A percentile compares a stretch with the other conserved stretches of the same genome.
Conservation (phyloP, 1,140 invertebrate species). For the Pantala flavescens region DNA sequence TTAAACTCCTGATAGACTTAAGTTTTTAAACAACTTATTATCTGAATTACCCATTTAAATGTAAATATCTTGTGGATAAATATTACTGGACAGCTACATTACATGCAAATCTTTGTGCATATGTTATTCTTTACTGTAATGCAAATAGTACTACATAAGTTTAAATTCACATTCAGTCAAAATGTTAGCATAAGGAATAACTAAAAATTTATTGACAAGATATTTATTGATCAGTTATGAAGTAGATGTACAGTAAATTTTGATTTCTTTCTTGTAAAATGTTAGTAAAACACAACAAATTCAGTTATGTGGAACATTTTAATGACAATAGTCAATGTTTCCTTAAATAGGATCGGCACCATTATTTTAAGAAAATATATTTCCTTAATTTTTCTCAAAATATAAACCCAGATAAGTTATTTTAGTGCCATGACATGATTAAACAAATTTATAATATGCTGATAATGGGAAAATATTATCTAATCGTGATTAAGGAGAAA, state of each 20-base stretch:
- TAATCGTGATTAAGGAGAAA: neutral
- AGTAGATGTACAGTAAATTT: conserved; percentile 3
- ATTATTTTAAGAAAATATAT: conserved; percentile 10
- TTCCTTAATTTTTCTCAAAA: neutral
- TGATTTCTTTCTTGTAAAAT: neutral
- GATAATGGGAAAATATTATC: neutral
- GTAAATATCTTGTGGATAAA: too few relatives aligned
- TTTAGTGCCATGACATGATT: neutral
- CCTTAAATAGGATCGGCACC: neutral
- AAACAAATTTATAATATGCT: neutral
- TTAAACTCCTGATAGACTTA: too few relatives aligned
- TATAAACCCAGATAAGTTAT: neutral
- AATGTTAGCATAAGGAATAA: too few relatives aligned
- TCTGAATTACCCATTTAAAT: too few relatives aligned
- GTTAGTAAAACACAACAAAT: conserved; percentile 4
- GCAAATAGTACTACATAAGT: too few relatives aligned
- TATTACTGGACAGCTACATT: too few relatives aligned
- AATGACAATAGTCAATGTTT: neutral
- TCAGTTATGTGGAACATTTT: neutral
- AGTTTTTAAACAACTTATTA: too few relatives aligned
- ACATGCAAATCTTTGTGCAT: too few relatives aligned
- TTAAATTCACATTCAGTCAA: too few relatives aligned
- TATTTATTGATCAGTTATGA: neutral
- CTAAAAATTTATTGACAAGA: too few relatives aligned
- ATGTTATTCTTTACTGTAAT: too few relatives aligned